Base-by-base conservation (phyloP, 2,797 vertebrate genomes). In the Sebastiscus tertius region DNA sequence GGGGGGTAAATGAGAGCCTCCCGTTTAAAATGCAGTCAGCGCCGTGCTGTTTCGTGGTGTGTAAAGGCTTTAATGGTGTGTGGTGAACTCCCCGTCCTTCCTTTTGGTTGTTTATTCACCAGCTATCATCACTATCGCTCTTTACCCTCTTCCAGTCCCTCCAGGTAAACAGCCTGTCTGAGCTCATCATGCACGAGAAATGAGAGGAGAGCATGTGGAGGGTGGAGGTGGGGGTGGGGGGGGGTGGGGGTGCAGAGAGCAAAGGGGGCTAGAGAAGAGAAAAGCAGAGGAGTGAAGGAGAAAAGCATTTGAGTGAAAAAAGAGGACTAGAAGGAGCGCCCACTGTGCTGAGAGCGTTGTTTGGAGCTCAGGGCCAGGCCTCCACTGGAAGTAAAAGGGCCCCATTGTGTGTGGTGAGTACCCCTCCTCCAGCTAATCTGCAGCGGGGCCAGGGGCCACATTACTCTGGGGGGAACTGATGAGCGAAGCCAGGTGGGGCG, bases 371-470 rank as follows among this genome's bases (percentile, higher is more conserved):
- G 84, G 86, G 81, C 86, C 82, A 75, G 86, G 82, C 80, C 89
- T 83, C 83, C 56, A 60, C 60, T 81, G 79, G 70, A 88, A 82
- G 82, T 88, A 92, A 92, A 94, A 93, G 85, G 84, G 83, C 74
- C 85, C 87, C 84, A 90, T 94, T 94, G 93, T 94, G 80, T 84
- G 78, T 31, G 75, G 81, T 89, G 89, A 93, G 87, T 91, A 88
- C 84, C 88, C 90, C 89, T 88, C 89, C 90, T 88, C 69, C 77
- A 85, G 82, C 82, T 93, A 91, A 89, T 91, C 87, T 92, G 82
- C 77, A 55, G 86, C 36, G 60, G 88, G 92, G 88, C 85, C 90
- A 93, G 88, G 91, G 95, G 93, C 91, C 94, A 94, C 91, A 90
- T 94, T 92, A 83, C 88, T 91, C 87, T 73, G 81, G 90, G 87